phyloP scores from a whole-genome alignment of 2,113 vertebrate species.

The Bubo bubo region DNA sequence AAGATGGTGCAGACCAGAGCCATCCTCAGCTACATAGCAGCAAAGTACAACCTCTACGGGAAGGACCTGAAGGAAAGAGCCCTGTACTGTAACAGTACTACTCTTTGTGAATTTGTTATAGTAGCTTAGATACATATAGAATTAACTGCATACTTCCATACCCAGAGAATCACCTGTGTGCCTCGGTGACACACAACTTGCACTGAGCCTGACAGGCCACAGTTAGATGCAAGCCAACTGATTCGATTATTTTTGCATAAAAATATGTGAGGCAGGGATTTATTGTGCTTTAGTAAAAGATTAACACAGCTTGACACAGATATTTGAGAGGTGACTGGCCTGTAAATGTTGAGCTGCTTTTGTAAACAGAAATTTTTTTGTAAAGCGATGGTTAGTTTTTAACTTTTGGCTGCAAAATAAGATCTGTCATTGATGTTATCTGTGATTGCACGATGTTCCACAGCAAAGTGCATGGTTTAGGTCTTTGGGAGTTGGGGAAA shows the following conservation, averaged over 20 bases:
- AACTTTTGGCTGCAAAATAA: background rate
- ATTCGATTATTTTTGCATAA: background rate
- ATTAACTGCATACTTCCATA: background rate
- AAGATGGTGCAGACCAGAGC: conserved; percentile 85
- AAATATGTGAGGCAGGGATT: background rate
- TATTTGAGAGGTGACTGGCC: background rate
- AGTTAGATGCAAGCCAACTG: background rate
- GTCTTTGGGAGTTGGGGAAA: background rate
- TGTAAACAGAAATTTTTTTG: background rate
- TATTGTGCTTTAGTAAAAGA: background rate
- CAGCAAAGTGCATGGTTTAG: background rate
- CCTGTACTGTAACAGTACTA: conserved; percentile 70
- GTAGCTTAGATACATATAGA: background rate
- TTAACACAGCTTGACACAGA: background rate
- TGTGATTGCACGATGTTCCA: background rate
- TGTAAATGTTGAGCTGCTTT: background rate
- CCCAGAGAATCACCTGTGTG: background rate
- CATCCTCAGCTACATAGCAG: conserved; percentile 86
- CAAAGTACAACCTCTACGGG: conserved; percentile 86
- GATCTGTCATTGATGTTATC: background rate
- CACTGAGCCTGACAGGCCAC: background rate
- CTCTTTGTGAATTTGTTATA: background rate
- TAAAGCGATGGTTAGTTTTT: background rate
- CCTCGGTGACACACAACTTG: background rate
- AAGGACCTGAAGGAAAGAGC: conserved; percentile 83